Evolutionary conservation across 2,888 invertebrate species (phyloP).

Genomic region (Calameuta idolon): DNA sequence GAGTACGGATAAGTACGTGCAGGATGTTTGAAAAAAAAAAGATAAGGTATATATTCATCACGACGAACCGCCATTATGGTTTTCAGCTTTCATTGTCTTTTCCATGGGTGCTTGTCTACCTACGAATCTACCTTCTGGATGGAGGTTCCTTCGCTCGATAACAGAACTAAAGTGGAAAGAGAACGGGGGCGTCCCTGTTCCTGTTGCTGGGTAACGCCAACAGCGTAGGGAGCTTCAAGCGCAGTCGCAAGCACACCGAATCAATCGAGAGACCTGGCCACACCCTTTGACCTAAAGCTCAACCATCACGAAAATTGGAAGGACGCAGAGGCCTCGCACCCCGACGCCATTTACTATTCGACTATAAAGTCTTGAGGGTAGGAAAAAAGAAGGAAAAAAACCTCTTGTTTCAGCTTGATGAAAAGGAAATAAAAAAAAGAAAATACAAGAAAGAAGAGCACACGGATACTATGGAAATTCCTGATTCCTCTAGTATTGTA

Average conservation of each 20-base stretch:
- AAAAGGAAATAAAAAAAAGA: background rate
- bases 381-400: background rate
- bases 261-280: constrained; percentile 62
- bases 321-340: constrained; percentile 3
- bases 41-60: background rate
- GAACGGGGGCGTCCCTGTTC: background rate
- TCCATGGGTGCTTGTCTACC: background rate
- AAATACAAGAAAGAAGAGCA: background rate
- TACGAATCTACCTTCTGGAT: background rate
- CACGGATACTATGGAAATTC: background rate
- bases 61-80: background rate
- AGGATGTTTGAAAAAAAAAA: background rate
- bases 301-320: constrained; percentile 40
- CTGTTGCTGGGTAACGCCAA: background rate
- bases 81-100: background rate
- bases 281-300: constrained; percentile 65
- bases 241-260: constrained; percentile 62
- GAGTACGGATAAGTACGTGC: background rate
- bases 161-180: background rate
- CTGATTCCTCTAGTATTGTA: background rate
- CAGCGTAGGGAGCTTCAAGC: constrained; percentile 46
- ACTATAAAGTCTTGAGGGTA: background rate
- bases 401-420: background rate
- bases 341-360: background rate
- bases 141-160: background rate